Conservation (phyloP, 1,140 invertebrate species). For the Magallana ariakensis region DNA sequence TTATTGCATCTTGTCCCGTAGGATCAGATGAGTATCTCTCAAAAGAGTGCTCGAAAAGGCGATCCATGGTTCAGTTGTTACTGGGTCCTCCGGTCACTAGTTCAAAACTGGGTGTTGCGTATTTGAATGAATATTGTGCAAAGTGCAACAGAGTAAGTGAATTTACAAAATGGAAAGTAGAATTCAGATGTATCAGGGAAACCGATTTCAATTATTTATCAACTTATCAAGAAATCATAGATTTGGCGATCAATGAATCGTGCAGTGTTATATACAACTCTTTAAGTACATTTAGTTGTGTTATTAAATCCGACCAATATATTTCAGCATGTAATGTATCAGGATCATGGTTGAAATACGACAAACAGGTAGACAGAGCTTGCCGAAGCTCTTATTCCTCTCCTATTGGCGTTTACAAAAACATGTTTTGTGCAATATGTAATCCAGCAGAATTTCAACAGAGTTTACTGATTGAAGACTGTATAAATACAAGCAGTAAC, state of each 20-base stretch:
- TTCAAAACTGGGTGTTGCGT: neutral
- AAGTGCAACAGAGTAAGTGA: neutral
- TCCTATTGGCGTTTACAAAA: neutral
- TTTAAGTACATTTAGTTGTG: neutral
- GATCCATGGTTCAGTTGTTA: neutral
- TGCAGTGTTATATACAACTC: neutral
- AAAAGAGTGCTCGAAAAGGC: neutral
- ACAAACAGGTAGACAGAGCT: neutral
- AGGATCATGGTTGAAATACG: neutral
- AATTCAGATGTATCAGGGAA: neutral
- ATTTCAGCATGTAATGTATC: neutral
- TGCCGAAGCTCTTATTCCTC: neutral
- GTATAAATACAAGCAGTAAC: neutral
- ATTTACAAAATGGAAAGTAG: neutral
- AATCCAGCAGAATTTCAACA: neutral
- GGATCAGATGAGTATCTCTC: neutral
- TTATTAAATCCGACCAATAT: neutral
- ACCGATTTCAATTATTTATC: constrained; percentile 4
- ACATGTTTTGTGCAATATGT: constrained; percentile 1
- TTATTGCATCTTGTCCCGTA: neutral
- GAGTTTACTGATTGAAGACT: neutral
- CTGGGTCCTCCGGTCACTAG: neutral
- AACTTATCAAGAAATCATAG: constrained; percentile 12
- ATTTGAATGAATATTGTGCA: neutral
- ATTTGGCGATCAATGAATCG: neutral